phyloP scores from a whole-genome alignment of 2,797 vertebrate species.

The Percopsis omiscomaycus region DNA sequence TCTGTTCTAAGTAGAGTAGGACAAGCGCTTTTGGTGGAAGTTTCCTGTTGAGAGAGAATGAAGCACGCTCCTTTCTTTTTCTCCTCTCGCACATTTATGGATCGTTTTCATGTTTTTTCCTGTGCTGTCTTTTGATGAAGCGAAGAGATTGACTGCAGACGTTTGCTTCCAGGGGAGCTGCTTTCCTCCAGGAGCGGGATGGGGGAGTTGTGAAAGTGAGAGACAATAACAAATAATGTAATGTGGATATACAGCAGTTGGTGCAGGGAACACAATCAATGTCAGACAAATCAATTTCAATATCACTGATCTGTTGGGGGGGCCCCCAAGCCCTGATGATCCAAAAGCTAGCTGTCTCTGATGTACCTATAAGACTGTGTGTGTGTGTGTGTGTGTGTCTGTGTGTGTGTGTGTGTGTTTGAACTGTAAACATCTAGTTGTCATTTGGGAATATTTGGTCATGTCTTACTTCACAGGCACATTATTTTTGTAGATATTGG shows the following conservation, averaged over 20 bases:
- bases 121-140: conserved; percentile 7
- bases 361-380: conserved; percentile 15
- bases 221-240: conserved; percentile 48
- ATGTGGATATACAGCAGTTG: conserved; percentile 24
- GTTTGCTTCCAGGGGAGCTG: conserved; percentile 22
- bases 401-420: not conserved
- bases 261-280: conserved; percentile 50
- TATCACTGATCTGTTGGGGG: conserved; percentile 48
- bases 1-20: conserved; percentile 57
- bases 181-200: conserved; percentile 4
- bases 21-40: conserved; percentile 57
- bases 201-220: not conserved
- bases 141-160: conserved; percentile 36
- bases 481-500: no score
- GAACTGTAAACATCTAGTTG: not conserved
- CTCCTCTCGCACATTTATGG: conserved; percentile 51
- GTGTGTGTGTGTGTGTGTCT: not conserved
- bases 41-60: conserved; percentile 57
- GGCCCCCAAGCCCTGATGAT: conserved; percentile 20
- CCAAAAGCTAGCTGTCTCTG: conserved; percentile 5
- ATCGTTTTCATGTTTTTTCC: conserved; percentile 43
- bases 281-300: conserved; percentile 64
- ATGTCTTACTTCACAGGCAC: no score
- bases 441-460: no score
- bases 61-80: conserved; percentile 49